Base-by-base conservation (phyloP, 2,797 vertebrate genomes). In the Muraenolepis orangiensis region DNA sequence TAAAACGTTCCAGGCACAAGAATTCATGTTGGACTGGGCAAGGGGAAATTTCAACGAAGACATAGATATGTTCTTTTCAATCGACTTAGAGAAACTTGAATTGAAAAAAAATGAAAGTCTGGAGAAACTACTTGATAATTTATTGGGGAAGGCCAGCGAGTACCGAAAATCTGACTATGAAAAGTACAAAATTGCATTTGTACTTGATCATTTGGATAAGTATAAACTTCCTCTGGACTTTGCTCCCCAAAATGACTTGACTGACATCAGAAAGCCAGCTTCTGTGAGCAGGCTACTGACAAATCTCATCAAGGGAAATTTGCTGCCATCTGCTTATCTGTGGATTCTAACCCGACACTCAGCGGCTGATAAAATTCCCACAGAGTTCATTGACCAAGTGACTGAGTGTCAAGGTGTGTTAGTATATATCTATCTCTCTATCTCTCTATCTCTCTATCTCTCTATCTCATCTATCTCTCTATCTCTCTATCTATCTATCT, bases 161-260 rank as follows among this genome's bases (percentile, higher is more conserved):
- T 26, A 0, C 13, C 12, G 10, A 67, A 0, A 14, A 46, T 29
- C 28, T 5, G 2, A 31, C 1, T 82, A 82, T 6, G 46, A 82
- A 0, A 1, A 80, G 5, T 83, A 46, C 51, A 78, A 82, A 29
- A 1, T 89, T 16, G 20, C 72, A 40, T 85, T 91, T 66, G 38
- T 91, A 61, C 87, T 90, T 2, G 90, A 92, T 80, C 87, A 81
- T 0, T 74, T 92, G 77, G 91, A 92, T 74, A 0, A 87, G 76
- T 89, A 80, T 6, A 0, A 77, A 46, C 30, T 90, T 74, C 74
- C 72, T 1, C 83, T 91, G n/a, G 30, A 89, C 68, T 91, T 91
- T 67, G 18, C 0, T 14, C 83, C 36, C 0, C 87, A 87, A 6
- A 0, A 64, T 0, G 0, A 10, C 0, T 64, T 86, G 40, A 81